Evolutionary conservation across 1,140 invertebrate genomes (phyloP).

Genomic region (Macrobrachium rosenbergii): DNA sequence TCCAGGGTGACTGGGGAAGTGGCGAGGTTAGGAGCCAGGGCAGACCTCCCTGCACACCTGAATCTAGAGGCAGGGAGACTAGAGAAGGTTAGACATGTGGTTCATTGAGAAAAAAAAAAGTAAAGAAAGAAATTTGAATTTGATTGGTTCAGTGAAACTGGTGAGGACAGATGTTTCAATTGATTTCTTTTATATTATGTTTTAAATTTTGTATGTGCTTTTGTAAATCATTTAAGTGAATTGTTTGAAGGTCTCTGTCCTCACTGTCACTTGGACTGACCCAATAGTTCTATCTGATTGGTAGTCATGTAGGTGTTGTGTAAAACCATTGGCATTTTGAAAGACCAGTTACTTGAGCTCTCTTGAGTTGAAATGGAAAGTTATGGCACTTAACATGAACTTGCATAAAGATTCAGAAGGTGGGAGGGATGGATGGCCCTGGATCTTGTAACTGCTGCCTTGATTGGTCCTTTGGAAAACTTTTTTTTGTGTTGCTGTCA

Average conservation of each 20-base stretch:
- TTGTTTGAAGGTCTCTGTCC: background rate
- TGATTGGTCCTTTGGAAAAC: background rate
- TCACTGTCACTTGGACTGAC: background rate
- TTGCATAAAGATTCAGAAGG: background rate
- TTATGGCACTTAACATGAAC: background rate
- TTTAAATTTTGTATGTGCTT: too few species aligned
- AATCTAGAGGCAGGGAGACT: conserved; percentile 31
- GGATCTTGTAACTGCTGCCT: background rate
- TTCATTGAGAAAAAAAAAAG: conserved; percentile 11
- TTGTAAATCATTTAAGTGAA: too few species aligned
- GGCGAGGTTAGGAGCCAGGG: conserved; percentile 39
- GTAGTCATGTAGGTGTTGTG: conserved; percentile 33
- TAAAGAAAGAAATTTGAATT: background rate
- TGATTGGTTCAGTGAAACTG: too few species aligned
- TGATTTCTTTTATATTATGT: too few species aligned
- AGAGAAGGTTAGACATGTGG: conserved; percentile 42
- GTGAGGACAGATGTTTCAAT: too few species aligned
- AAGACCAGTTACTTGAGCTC: background rate
- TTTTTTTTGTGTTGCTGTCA: background rate
- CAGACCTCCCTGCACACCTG: conserved; percentile 30
- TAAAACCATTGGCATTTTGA: background rate
- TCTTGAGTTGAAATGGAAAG: conserved; percentile 39
- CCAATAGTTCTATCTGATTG: background rate
- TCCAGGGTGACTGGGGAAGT: conserved; percentile 38
- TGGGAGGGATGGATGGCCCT: background rate